phyloP scores from a whole-genome alignment of 2,888 invertebrate species.

The Apamea anceps region DNA sequence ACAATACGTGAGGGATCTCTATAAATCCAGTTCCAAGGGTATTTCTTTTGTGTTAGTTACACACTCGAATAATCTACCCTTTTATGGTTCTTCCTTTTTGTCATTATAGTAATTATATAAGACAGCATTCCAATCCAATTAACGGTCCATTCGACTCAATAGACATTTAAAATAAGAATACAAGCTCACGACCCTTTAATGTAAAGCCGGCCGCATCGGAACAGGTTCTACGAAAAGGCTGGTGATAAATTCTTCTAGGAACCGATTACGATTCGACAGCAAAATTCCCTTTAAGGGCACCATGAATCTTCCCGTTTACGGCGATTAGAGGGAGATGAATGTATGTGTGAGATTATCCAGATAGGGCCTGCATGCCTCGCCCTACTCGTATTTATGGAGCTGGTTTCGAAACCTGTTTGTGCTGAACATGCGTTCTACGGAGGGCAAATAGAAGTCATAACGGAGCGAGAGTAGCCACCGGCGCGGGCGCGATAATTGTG shows the following conservation, averaged over 20 bases:
- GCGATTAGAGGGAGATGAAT: slow-evolving; percentile 85
- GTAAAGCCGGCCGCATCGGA: slow-evolving; percentile 67
- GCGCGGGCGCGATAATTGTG: slow-evolving; percentile 75
- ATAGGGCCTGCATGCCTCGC: slow-evolving; percentile 77
- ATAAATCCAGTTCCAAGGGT: slow-evolving; percentile 33
- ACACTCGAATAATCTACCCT: slow-evolving; percentile 45
- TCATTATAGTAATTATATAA: slow-evolving; percentile 41
- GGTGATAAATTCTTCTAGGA: slow-evolving; percentile 85
- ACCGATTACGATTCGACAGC: slow-evolving; percentile 84
- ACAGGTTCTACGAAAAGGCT: slow-evolving; percentile 79
- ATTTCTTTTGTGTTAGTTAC: slow-evolving; percentile 42
- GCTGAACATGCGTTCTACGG: slow-evolving; percentile 73
- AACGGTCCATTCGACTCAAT: slow-evolving; percentile 66
- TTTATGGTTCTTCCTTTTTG: slow-evolving; percentile 43
- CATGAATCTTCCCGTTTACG: slow-evolving; percentile 83
- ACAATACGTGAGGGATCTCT: slow-evolving; percentile 32
- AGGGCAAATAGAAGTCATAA: slow-evolving; percentile 87
- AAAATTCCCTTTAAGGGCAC: slow-evolving; percentile 83
- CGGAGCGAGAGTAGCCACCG: slow-evolving; percentile 78
- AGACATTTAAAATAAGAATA: slow-evolving; percentile 68
- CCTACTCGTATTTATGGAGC: slow-evolving; percentile 78
- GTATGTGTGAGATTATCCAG: slow-evolving; percentile 81
- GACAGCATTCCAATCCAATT: slow-evolving; percentile 71
- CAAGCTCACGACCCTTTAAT: slow-evolving; percentile 64
- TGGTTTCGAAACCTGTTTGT: slow-evolving; percentile 77